phyloP scores from a whole-genome alignment of 92 coral and sea anemone species.

The Palythoa grandiflora region DNA sequence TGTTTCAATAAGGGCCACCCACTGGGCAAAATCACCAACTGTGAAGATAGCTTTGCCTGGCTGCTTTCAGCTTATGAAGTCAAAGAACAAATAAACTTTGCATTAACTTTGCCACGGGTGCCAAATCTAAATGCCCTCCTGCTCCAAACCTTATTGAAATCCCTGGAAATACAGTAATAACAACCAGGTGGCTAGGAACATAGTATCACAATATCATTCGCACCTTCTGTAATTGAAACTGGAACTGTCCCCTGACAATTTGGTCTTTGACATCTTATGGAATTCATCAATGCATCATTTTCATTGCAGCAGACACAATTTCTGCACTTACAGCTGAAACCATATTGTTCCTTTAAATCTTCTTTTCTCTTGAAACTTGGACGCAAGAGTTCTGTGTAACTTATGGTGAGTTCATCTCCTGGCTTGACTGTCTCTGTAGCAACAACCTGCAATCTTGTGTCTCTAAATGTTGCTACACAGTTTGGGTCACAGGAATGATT shows the following conservation, averaged over 20 bases:
- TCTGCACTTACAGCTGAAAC: constrained; percentile 82
- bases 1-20: no score
- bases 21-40: no score
- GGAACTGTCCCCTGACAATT: constrained; percentile 70
- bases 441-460: constrained; percentile 65
- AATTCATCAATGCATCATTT: constrained; percentile 74
- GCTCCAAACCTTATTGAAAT: no score
- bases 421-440: constrained; percentile 69
- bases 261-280: constrained; percentile 70
- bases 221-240: constrained; percentile 37
- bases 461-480: constrained; percentile 84
- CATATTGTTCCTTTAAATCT: constrained; percentile 80
- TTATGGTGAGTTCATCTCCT: constrained; percentile 88
- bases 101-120: no score
- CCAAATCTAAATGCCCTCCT: no score
- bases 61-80: no score
- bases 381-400: constrained; percentile 86
- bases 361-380: constrained; percentile 79
- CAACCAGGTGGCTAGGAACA: no score
- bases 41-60: no score
- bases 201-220: not conserved
- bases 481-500: constrained; percentile 98
- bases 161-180: no score
- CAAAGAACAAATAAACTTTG: no score
- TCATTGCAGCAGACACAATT: constrained; percentile 63